Evolutionary conservation across 2,888 invertebrate genomes (phyloP), one percentile per base, ranked within the genome.

Genomic region (Stenotaenia linearis): DNA sequence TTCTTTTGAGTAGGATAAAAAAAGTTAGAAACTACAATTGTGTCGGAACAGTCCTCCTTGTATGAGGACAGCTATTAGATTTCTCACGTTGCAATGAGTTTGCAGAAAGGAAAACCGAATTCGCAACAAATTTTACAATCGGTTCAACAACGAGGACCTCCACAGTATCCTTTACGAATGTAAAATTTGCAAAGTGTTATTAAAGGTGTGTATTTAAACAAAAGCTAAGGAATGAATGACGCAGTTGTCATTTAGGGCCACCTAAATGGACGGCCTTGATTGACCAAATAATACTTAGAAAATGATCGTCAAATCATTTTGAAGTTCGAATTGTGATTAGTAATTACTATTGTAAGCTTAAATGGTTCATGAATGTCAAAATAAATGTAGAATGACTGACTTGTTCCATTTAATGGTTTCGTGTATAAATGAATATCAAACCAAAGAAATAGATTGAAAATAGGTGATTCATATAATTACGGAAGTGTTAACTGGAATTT

Each of bases 41-140:
- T 40, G 30, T 40, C 78, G 40, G 30, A 45, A 78, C 21, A 18
- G 45, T 74, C 56, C 56, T 56, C 50, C 79, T 77, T 77, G 32
- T 79, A 79, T 79, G 79, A 77, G 79, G 79, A 77, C 79, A 12
- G 45, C 56, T 30, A 78, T 78, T 45, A 45, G 35, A 28, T 78
- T 77, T 80, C 80, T 78, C 80, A 80, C 80, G 79, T 80, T 80
- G 80, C 79, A 76, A 80, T 80, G 80, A 80, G 79, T 74, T 80
- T 80, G 80, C 79, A 56, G 79, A 80, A 80, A 76, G 80, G 80
- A 61, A 80, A 80, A 79, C 80, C 77, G 35, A 77, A 37, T 37
- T 77, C 40, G 40, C 77, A 77, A 77, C 77, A 77, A 77, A 75
- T 75, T 28, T 35, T 35, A 28, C 75, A 75, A 75, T 5, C 56